Conservation (phyloP, 2,888 invertebrate genomes). For the Acronicta alni region DNA sequence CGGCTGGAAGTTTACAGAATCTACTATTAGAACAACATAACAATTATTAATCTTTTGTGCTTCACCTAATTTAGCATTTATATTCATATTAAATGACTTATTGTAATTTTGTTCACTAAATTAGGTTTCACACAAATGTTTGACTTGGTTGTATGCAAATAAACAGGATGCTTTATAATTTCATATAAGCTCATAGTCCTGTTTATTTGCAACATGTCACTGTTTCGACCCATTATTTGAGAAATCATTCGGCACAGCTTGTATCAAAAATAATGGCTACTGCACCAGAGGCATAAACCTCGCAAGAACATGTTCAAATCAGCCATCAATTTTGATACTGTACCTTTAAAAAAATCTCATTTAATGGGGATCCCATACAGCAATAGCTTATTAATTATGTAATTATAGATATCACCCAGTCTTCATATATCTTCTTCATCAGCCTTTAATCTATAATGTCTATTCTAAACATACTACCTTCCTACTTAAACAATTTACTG, state of each 20-base stretch:
- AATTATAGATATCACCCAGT: constrained; percentile 10
- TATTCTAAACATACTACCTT: constrained; percentile 53
- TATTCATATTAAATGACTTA: not conserved
- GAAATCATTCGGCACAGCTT: constrained; percentile 5
- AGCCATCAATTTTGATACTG: not conserved
- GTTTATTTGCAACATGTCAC: constrained; percentile 42
- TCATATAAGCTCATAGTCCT: constrained; percentile 1
- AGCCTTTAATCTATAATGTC: constrained; percentile 31
- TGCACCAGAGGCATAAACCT: not conserved
- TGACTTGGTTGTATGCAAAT: constrained; percentile 29
- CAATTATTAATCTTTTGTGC: constrained; percentile 21
- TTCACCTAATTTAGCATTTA: constrained; percentile 35
- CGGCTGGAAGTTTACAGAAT: constrained; percentile 78
- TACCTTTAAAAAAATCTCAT: constrained; percentile 16
- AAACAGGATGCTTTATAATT: constrained; percentile 31
- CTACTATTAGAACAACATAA: constrained; percentile 16
- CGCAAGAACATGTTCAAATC: not conserved
- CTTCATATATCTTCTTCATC: constrained; percentile 23
- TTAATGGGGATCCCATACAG: constrained; percentile 19
- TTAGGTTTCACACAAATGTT: constrained; percentile 44
- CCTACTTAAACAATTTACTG: constrained; percentile 46
- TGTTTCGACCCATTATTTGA: constrained; percentile 26
- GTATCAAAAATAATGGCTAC: not conserved
- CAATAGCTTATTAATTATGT: not conserved
- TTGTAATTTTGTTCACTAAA: constrained; percentile 32